Percentiles rank a stretch among this genome's conserved stretches.
These are phyloP conservation scores for Micrastur ruficollis DNA, from an alignment of 2,797 vertebrate species.

Conservation along the genomic window DNA sequence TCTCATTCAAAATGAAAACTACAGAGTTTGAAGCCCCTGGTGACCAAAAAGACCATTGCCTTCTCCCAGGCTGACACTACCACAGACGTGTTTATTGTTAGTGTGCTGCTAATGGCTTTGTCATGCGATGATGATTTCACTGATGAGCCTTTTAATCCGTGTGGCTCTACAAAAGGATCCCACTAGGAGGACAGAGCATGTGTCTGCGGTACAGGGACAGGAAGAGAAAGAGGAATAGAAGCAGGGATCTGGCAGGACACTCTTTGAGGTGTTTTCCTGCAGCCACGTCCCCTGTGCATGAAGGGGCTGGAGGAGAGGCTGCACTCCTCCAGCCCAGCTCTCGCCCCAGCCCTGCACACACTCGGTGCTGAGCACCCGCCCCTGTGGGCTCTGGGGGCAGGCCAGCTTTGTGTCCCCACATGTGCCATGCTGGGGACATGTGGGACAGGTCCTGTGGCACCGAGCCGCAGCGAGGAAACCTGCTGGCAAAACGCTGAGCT, in stretches of 20 bases:
- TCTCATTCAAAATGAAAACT: background rate
- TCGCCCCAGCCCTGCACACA: background rate
- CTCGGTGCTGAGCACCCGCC: background rate
- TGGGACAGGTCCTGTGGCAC: background rate
- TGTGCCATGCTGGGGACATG: background rate
- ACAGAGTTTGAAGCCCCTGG: background rate
- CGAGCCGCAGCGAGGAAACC: background rate
- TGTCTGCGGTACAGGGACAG: background rate
- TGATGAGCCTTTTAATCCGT: background rate
- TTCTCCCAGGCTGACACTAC: background rate
- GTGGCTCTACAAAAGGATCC: background rate
- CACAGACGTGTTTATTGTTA: background rate
- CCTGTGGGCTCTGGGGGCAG: background rate
- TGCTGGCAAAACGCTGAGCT: background rate
- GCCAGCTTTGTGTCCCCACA: background rate
- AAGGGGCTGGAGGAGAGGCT: background rate
- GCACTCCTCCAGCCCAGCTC: background rate
- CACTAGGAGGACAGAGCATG: background rate
- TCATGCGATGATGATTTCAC: accelerated
- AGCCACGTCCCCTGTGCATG: accelerated
- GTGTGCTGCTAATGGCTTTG: background rate
- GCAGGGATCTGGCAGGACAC: background rate
- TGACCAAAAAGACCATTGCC: background rate
- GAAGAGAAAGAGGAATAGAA: accelerated
- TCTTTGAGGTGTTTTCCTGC: background rate